These are phyloP conservation scores for Typhlichthys eigenmanni DNA, from an alignment of 2,797 vertebrate species.

Conservation along the genomic window DNA sequence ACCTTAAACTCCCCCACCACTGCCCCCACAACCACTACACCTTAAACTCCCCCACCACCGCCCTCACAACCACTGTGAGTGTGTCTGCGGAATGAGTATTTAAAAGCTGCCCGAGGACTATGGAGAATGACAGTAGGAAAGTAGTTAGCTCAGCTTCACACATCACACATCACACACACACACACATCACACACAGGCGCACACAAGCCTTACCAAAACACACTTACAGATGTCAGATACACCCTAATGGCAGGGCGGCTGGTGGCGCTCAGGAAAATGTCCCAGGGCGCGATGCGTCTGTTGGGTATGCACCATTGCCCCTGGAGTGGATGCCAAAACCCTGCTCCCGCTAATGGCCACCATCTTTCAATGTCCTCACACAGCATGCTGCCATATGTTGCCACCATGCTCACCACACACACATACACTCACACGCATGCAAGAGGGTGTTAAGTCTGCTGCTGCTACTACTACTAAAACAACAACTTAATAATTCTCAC, in stretches of 20 bases:
- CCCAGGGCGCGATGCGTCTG: constrained; percentile 53
- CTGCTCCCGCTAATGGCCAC: constrained; percentile 64
- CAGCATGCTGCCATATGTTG: constrained; percentile 18
- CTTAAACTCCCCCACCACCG: constrained; percentile 20
- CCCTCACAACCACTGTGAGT: constrained; percentile 2
- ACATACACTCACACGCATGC: constrained; percentile 12
- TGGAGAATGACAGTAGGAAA: constrained; percentile 37
- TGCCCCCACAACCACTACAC: constrained; percentile 10
- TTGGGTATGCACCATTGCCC: constrained; percentile 70
- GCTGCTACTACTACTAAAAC: constrained; percentile 24
- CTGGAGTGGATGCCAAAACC: constrained; percentile 60
- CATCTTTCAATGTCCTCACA: constrained; percentile 68
- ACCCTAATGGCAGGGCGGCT: constrained; percentile 44
- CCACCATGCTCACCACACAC: constrained; percentile 33
- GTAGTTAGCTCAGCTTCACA: neutral
- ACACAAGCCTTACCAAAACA: constrained; percentile 12
- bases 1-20: constrained; percentile 15
- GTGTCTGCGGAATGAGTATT: constrained; percentile 36
- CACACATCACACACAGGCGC: neutral
- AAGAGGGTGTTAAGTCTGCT: constrained; percentile 18
- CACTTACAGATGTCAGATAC: constrained; percentile 12
- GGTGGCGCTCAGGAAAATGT: constrained; percentile 41
- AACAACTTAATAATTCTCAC: neutral
- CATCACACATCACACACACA: neutral
- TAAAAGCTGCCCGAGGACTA: constrained; percentile 57